These are phyloP conservation scores for Drosophila flavopinicola DNA, from an alignment of 2,888 invertebrate species.

Conservation along the genomic window DNA sequence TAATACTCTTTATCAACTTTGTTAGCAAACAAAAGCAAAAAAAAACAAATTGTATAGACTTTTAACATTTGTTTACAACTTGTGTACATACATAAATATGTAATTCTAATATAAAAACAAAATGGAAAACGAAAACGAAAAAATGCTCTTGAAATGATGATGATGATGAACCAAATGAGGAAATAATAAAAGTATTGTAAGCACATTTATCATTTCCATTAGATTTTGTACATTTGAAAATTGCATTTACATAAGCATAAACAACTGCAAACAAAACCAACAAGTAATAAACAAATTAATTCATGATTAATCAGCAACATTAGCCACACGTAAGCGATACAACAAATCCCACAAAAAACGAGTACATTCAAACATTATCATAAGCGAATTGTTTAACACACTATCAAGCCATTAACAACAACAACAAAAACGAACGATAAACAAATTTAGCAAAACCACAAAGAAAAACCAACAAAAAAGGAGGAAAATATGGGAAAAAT, in stretches of 20 bases:
- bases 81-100: conserved; percentile 40
- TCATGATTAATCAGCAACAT: conserved; percentile 69
- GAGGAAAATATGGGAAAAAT: conserved; percentile 51
- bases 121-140: conserved; percentile 8
- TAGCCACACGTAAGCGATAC: conserved; percentile 62
- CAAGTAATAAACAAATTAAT: conserved; percentile 41
- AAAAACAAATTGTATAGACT: conserved; percentile 53
- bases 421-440: conserved; percentile 40
- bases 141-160: conserved; percentile 40
- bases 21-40: too few species aligned
- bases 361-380: conserved; percentile 58
- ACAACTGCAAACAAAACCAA: conserved; percentile 23
- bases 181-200: conserved; percentile 36
- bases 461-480: conserved; percentile 43
- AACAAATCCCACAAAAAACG: conserved; percentile 52
- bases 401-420: conserved; percentile 66
- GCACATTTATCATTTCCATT: conserved; percentile 55
- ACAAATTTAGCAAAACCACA: conserved; percentile 63
- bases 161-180: conserved; percentile 18
- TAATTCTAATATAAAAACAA: conserved; percentile 20
- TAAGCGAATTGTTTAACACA: conserved; percentile 63
- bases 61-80: conserved; percentile 46
- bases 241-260: conserved; percentile 62
- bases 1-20: conserved; percentile 36
- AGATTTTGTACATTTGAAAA: conserved; percentile 71